A percentile compares a stretch with the other conserved stretches of the same genome.
These are phyloP conservation scores for Tenthredo scrophulariae DNA, from an alignment of 2,888 invertebrate species.

Conservation along the genomic window DNA sequence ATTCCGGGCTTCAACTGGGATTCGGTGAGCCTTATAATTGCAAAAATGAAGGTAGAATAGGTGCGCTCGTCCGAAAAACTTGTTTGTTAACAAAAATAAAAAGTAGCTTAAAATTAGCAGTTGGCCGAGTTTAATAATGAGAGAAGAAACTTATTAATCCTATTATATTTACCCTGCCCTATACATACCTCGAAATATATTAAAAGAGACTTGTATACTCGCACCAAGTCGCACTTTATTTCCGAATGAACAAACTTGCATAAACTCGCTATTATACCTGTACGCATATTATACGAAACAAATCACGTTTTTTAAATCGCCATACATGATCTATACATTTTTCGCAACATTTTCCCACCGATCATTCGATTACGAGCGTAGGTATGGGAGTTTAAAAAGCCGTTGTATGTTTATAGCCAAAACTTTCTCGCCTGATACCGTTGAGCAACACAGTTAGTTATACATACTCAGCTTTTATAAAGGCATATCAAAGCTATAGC, in stretches of 20 bases:
- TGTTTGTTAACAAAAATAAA: background rate
- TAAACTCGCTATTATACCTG: background rate
- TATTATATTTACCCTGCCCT: conserved; percentile 3
- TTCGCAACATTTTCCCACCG: background rate
- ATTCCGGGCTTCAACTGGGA: background rate
- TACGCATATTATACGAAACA: background rate
- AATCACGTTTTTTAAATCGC: background rate
- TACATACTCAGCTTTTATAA: background rate
- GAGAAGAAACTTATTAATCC: background rate
- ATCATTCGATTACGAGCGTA: background rate
- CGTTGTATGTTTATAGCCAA: background rate
- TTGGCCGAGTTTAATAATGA: background rate
- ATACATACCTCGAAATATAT: background rate
- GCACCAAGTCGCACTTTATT: background rate
- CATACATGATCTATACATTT: background rate
- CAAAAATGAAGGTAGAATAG: background rate
- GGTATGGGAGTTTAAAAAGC: background rate
- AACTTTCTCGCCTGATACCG: background rate
- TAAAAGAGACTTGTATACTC: background rate
- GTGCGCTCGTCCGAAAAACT: background rate
- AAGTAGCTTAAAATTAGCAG: conserved; percentile 4
- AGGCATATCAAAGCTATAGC: background rate
- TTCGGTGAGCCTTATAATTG: background rate
- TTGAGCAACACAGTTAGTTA: background rate
- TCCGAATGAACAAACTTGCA: background rate